Evolutionary conservation across 1,140 invertebrate genomes (phyloP), one percentile per base, ranked within the genome.

Genomic region (Rhizoglyphus robini): DNA sequence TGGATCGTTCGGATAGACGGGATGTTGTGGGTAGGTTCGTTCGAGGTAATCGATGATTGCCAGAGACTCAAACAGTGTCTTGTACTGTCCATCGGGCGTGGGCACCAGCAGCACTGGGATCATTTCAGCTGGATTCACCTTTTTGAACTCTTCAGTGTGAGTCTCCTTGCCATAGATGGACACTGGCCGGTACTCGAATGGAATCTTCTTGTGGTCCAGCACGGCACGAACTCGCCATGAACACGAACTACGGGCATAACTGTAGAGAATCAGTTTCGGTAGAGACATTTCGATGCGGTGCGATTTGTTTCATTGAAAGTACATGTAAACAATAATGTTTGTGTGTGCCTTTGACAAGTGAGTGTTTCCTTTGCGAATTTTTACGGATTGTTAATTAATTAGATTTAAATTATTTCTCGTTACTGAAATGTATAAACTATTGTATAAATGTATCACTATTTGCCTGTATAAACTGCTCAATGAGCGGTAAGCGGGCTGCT

Each of bases 11-110:
- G 93, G 88, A 76, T 97, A 81, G 11, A 96, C 74, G 36, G 88
- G 83, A 11, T 41, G 81, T 72, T 90, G 84, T 18, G 88, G 88
- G 73, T 88, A 81, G 0, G 84, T 38, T 76, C 96, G 93, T 78
- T 97, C 92, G 71, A 97, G 79, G 77, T 95, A 96, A 76, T 96
- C 88, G 81, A 97, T 84, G 65, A 97, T 96, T 71, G 88, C 89
- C 47, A 95, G 75, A 75, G 85, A 70, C 25, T 69, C 63, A 36
- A 58, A 46, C 31, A 70, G 32, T 1, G 49, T 66, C 49, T 70
- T 18, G 34, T 11, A 20, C 90, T 85, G 41, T n/a, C 30, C 95
- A 75, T 13, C 87, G 68, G 86, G 83, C 57, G 86, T 86, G 81
- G 88, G 83, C 70, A 94, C 88, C 70, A 88, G 81, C 32, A 96